Evolutionary conservation across 2,797 vertebrate species (phyloP).

Genomic region (Aselliscus stoliczkanus): DNA sequence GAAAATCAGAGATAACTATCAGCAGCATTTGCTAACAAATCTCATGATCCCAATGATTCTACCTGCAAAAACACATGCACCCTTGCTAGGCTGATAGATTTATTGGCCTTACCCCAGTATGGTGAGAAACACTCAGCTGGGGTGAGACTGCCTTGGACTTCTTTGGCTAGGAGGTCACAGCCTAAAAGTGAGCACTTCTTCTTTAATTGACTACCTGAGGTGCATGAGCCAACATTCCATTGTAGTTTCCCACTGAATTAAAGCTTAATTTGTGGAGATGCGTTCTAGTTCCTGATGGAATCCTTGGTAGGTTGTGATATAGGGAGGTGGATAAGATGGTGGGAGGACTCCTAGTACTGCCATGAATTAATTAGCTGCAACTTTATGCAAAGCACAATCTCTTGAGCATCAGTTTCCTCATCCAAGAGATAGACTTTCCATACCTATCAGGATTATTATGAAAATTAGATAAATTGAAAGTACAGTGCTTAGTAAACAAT

Average conservation of each 20-base stretch:
- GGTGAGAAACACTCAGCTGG: conserved; percentile 7
- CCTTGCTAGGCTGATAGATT: neutral
- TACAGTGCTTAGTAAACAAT: conserved; percentile 19
- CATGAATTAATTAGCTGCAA: neutral
- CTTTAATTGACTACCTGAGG: neutral
- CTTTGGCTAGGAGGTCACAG: neutral
- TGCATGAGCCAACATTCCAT: neutral
- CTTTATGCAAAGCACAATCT: conserved; percentile 44
- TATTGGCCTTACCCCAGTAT: neutral
- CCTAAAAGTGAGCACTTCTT: neutral
- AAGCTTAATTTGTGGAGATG: conserved; percentile 24
- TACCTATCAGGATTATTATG: neutral
- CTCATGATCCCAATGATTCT: neutral
- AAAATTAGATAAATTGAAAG: conserved; percentile 24
- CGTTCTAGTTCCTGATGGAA: neutral
- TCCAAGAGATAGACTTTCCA: neutral
- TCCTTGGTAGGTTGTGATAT: neutral
- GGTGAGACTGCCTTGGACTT: neutral
- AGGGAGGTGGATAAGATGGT: neutral
- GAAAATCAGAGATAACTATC: conserved; percentile 26
- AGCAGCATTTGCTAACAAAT: conserved; percentile 25
- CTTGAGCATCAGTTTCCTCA: neutral
- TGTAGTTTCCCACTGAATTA: neutral
- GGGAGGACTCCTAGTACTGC: neutral
- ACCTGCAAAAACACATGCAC: neutral